Evolutionary conservation across 1,140 invertebrate species (phyloP).

Genomic region (Paralvinella palmiformis): DNA sequence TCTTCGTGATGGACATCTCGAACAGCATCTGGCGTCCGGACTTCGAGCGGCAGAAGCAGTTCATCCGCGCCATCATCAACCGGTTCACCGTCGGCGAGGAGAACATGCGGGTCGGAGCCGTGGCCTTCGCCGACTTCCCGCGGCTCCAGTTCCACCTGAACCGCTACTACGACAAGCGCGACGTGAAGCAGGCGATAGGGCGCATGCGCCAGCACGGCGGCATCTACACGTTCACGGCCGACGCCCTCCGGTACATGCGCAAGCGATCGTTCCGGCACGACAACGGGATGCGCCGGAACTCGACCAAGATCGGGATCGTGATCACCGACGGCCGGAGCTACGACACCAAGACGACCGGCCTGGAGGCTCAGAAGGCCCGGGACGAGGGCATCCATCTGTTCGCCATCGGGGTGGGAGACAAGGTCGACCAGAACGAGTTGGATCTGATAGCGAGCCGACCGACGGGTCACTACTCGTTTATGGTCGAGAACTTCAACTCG

Average conservation of each 20-base stretch:
- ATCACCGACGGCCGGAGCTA: slow-evolving; percentile 33
- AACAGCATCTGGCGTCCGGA: slow-evolving; percentile 28
- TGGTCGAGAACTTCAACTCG: slow-evolving; percentile 6
- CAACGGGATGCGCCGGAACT: slow-evolving; percentile 24
- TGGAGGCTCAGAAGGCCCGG: not conserved
- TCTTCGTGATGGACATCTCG: slow-evolving; percentile 33
- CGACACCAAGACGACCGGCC: not conserved
- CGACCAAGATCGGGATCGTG: slow-evolving; percentile 27
- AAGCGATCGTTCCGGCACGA: slow-evolving; percentile 26
- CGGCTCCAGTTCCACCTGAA: slow-evolving; percentile 12
- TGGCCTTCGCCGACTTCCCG: slow-evolving; percentile 11
- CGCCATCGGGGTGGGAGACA: slow-evolving; percentile 15
- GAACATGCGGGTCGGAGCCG: slow-evolving; percentile 21
- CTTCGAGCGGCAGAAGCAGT: slow-evolving; percentile 25
- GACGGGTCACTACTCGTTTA: slow-evolving; percentile 12
- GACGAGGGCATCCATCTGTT: slow-evolving; percentile 20
- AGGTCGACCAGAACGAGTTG: slow-evolving; percentile 11
- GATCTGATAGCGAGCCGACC: slow-evolving; percentile 18
- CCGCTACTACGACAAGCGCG: not conserved
- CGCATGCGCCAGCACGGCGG: slow-evolving; percentile 4
- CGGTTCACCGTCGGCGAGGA: slow-evolving; percentile 26
- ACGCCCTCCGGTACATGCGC: slow-evolving; percentile 18
- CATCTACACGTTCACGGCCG: not conserved
- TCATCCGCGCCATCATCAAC: slow-evolving; percentile 24
- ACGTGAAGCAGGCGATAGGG: slow-evolving; percentile 22